A percentile compares a stretch with the other conserved stretches of the same genome.
Conservation (phyloP, 2,797 vertebrate genomes). For the Siniperca undulata region DNA sequence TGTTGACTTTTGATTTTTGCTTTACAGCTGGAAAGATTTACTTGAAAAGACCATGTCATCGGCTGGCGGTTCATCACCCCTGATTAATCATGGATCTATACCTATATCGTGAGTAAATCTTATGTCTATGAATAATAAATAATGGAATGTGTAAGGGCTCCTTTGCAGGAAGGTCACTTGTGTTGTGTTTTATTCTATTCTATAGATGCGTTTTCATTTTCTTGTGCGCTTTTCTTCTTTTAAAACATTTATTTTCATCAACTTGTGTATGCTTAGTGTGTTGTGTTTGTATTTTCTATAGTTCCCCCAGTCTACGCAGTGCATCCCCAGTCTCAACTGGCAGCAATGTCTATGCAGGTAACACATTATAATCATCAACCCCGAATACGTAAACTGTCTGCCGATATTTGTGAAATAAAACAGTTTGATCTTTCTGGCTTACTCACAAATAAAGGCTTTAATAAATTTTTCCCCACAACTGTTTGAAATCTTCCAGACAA, state of each 20-base stretch:
- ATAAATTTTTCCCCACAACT: background rate
- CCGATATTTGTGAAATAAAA: background rate
- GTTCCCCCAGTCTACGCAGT: slow-evolving; percentile 63
- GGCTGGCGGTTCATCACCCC: slow-evolving; percentile 58
- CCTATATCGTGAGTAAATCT: slow-evolving; percentile 75
- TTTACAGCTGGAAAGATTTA: slow-evolving; percentile 85
- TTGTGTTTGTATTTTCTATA: slow-evolving; percentile 28
- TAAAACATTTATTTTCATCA: background rate
- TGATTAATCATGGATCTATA: slow-evolving; percentile 71
- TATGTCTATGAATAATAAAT: background rate
- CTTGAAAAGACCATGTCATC: slow-evolving; percentile 82
- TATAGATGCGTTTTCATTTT: too few relatives aligned
- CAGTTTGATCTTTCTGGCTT: background rate
- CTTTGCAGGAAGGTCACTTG: background rate
- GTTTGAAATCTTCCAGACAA: slow-evolving; percentile 61
- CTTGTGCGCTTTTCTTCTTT: background rate
- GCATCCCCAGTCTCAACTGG: slow-evolving; percentile 60
- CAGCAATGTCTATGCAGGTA: slow-evolving; percentile 71
- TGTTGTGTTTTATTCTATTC: background rate
- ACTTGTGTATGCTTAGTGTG: background rate
- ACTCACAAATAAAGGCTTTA: background rate
- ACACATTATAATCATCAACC: fast-evolving
- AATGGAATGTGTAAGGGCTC: background rate
- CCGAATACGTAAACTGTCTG: fast-evolving
- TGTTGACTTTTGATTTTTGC: background rate